phyloP scores from a whole-genome alignment of 2,113 vertebrate species.

The Carlito syrichta region DNA sequence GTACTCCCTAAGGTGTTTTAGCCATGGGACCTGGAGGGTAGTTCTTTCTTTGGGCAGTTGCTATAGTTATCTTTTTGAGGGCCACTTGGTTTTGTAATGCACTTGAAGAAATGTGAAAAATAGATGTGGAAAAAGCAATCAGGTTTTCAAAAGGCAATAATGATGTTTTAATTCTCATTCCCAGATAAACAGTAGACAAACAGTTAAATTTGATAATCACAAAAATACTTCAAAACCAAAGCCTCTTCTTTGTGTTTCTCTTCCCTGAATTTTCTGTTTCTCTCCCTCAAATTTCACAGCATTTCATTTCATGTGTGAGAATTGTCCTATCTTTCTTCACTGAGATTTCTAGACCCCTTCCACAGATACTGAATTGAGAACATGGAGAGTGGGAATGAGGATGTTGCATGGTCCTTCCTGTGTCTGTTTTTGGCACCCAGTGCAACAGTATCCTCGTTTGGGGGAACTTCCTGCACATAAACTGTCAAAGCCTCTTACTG shows the following conservation, averaged over 20 bases:
- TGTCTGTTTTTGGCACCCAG: background rate
- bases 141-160: background rate
- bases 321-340: background rate
- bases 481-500: background rate
- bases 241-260: background rate
- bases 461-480: background rate
- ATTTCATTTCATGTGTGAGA: background rate
- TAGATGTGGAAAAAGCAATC: background rate
- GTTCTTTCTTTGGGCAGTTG: background rate
- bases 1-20: background rate
- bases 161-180: background rate
- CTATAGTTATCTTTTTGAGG: background rate
- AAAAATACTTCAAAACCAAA: background rate
- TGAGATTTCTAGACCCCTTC: background rate
- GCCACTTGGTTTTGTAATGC: background rate
- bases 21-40: background rate
- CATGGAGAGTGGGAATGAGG: background rate
- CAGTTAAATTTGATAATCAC: background rate
- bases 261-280: background rate
- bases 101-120: background rate
- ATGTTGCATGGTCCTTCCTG: background rate
- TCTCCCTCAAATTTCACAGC: background rate
- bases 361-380: background rate
- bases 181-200: background rate
- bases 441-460: background rate